Evolutionary conservation across 2,797 vertebrate genomes (phyloP), one percentile per base, ranked within the genome.

Genomic region (Rhinoraja longicauda): DNA sequence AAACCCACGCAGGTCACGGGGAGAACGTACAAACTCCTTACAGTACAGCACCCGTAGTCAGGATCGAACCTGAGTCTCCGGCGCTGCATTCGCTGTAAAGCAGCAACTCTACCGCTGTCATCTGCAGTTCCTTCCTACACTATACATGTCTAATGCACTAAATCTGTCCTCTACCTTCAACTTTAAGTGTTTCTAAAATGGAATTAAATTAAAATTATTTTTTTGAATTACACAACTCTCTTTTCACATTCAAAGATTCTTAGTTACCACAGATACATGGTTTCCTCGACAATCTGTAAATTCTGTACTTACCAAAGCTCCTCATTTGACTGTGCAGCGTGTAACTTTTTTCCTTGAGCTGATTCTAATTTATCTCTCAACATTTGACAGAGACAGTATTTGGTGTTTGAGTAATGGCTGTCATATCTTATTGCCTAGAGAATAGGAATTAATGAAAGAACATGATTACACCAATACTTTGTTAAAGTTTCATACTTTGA

Each of bases 371-470:
- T 97, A 92, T 99, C 98, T 59, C 98, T 94, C 86, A 99, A 96
- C 98, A 99, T 99, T 95, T 99, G 98, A 94, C 98, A 99, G 94
- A 99, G 96, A 93, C 98, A 99, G 95, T 99, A 99, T 94, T 99
- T 99, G 2, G 97, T 98, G 96, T 99, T 99, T 95, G 98, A 98
- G 93, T 97, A 97, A 93, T 99, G 96, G 95, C 99, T 99, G 78
- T 99, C 97, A n/a, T 98, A 99, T 86, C 95, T 96, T 93, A 99
- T 96, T 1, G 98, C 98, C 98, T 99, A 95, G 36, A 84, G 53
- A 75, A 29, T 10, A 75, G 45, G 53, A 53, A 57, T 57, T 1
- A 59, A 84, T 26, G 39, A 39, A 62, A 86, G 53, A 72, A 64
- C 32, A 6, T 64, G 32, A 36, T 21, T 7, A 88, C n/a, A 36